Percentiles rank a stretch among this genome's conserved stretches.
phyloP scores from a whole-genome alignment of 2,888 invertebrate genomes.

The Spodoptera exigua region DNA sequence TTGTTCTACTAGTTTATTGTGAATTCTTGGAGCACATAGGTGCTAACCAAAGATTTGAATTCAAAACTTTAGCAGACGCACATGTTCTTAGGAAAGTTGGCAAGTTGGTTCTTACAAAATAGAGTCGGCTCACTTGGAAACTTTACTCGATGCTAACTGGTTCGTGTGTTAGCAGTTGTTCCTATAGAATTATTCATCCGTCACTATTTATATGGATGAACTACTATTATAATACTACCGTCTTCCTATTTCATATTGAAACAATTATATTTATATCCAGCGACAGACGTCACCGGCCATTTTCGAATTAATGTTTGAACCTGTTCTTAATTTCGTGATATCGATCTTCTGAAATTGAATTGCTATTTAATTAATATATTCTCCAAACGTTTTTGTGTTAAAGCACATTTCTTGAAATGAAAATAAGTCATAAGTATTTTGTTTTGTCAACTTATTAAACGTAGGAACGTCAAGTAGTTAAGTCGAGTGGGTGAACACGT shows the following conservation, averaged over 20 bases:
- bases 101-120: slow-evolving; percentile 48
- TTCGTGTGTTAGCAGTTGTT: slow-evolving; percentile 34
- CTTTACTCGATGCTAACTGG: slow-evolving; percentile 29
- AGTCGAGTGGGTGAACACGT: slow-evolving; percentile 22
- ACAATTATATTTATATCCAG: neutral
- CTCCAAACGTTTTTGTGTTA: slow-evolving; percentile 5
- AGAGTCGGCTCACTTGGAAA: slow-evolving; percentile 40
- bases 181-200: slow-evolving; percentile 30
- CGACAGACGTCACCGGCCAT: neutral
- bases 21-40: slow-evolving; percentile 31
- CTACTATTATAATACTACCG: slow-evolving; percentile 15
- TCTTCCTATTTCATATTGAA: neutral
- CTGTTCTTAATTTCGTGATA: slow-evolving; percentile 5
- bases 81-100: slow-evolving; percentile 44
- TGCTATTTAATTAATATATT: slow-evolving; percentile 9
- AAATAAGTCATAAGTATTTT: slow-evolving; percentile 13
- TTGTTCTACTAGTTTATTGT: slow-evolving; percentile 37
- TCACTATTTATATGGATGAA: slow-evolving; percentile 23
- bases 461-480: slow-evolving; percentile 1
- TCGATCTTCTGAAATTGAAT: slow-evolving; percentile 13
- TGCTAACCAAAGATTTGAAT: slow-evolving; percentile 50
- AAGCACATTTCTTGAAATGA: neutral
- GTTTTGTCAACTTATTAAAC: slow-evolving; percentile 9
- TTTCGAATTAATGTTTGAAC: slow-evolving; percentile 2
- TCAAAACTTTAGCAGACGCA: slow-evolving; percentile 44